phyloP scores from a whole-genome alignment of 2,113 vertebrate genomes.

The Glareola pratincola region DNA sequence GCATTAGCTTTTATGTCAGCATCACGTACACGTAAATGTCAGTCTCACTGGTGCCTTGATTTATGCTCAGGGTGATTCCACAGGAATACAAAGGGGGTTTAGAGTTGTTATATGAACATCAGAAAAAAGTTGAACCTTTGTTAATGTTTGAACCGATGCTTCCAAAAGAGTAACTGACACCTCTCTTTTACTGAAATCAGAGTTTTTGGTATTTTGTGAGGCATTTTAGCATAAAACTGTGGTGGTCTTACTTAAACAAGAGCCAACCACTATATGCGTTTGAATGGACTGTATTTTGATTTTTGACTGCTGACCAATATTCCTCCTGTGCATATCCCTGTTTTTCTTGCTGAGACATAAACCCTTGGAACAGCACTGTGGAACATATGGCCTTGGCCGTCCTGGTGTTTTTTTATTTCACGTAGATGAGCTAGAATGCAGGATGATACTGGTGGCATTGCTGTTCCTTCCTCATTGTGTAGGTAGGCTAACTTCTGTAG shows the following conservation, averaged over 20 bases:
- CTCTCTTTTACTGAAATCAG: background rate
- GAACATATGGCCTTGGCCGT: background rate
- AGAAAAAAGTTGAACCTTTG: background rate
- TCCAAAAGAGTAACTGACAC: background rate
- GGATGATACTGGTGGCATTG: background rate
- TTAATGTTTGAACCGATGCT: background rate
- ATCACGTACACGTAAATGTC: background rate
- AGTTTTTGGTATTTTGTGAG: background rate
- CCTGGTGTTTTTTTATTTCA: background rate
- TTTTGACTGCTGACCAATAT: background rate
- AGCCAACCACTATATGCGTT: rapidly evolving
- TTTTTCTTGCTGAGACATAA: background rate
- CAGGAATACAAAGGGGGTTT: background rate
- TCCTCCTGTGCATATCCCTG: background rate
- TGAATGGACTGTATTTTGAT: background rate
- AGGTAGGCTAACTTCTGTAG: background rate
- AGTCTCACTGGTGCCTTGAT: background rate
- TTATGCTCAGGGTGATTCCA: background rate
- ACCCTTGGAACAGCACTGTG: background rate
- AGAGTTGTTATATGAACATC: background rate
- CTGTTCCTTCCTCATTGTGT: background rate
- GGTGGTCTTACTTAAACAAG: background rate
- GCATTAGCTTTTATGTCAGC: background rate
- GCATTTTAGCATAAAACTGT: background rate
- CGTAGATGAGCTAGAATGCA: background rate